phyloP scores from a whole-genome alignment of 2,888 invertebrate genomes.

The Pimpla rufipes region DNA sequence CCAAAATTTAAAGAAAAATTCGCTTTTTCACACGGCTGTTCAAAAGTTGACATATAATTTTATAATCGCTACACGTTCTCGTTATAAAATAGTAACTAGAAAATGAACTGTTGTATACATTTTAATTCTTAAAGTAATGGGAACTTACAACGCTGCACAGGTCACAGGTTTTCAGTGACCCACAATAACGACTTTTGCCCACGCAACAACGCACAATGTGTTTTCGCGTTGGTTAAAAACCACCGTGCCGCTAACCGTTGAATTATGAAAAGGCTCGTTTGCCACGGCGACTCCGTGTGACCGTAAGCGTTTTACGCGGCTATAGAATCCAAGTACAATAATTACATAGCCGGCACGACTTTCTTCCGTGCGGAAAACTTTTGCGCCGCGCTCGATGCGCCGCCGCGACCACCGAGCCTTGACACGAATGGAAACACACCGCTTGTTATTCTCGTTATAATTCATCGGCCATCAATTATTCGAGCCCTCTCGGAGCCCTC shows the following conservation, averaged over 20 bases:
- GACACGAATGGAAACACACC: constrained; percentile 56
- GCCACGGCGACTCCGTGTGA: neutral
- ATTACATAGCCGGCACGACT: constrained; percentile 20
- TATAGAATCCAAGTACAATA: constrained; percentile 3
- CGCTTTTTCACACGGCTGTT: no score
- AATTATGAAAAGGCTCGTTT: constrained; percentile 9
- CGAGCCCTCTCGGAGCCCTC: constrained; percentile 47
- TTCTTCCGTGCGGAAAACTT: constrained; percentile 7
- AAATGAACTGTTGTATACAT: no score
- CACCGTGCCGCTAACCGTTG: neutral
- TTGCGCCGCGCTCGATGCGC: constrained; percentile 21
- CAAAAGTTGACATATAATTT: no score
- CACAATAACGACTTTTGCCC: no score
- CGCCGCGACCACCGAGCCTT: constrained; percentile 46
- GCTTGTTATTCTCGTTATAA: constrained; percentile 56
- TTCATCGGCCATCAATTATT: constrained; percentile 63
- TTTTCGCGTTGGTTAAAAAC: neutral
- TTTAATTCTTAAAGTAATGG: no score
- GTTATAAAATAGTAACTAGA: no score
- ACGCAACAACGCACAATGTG: neutral
- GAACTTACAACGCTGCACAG: no score
- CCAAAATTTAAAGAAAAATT: no score
- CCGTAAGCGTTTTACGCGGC: neutral
- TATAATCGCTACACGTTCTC: no score
- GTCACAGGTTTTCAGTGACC: no score